Base-by-base conservation (phyloP, 2,113 vertebrate species). In the Erythrolamprus reginae region DNA sequence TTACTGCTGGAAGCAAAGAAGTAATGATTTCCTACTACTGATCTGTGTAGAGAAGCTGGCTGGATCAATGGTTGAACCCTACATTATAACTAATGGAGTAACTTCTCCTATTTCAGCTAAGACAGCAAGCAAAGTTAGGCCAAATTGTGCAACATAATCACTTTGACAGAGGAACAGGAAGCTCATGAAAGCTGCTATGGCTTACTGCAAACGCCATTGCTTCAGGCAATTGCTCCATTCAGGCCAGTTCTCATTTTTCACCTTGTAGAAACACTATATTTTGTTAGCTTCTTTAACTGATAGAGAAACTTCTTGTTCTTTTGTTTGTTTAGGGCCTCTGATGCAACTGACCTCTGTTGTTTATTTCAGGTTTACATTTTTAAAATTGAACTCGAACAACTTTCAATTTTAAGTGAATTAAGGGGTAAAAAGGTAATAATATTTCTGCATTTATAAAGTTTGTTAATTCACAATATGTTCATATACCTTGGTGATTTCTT, bases 301-400 rank as follows among this genome's bases (percentile, higher is more conserved):
- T 89, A 48, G 90, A 1, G 17, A 42, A 77, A 42, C 17, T 9
- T 38, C 15, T 38, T 89, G 84, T 70, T 5, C 0, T 47, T 42
- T 33, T 84, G 61, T 77, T 65, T 17, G 51, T 42, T 47, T 84
- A 48, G 89, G 88, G 21, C 28, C 55, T 1, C 26, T 38, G 91
- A 33, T 88, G 48, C 12, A 84, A 5, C 88, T 95, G 48, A 94
- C 88, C 13, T 87, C 2, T 1, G 0, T 23, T 93, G 89, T 0
- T 17, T 93, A 21, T 95, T 96, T 88, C 92, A 99, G 98, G 98
- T 97, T 85, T 98, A 98, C 86, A 97, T 99, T 95, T 98, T 99
- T 94, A 95, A 95, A 52, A 93, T 96, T 47, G 96, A 86, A 12
- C 13, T 33, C 84, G 95, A 0, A 12, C 83, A 95, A 56, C 95